Base-by-base conservation (phyloP, 1,140 invertebrate genomes). In the Brachionus asplanchnoidis region DNA sequence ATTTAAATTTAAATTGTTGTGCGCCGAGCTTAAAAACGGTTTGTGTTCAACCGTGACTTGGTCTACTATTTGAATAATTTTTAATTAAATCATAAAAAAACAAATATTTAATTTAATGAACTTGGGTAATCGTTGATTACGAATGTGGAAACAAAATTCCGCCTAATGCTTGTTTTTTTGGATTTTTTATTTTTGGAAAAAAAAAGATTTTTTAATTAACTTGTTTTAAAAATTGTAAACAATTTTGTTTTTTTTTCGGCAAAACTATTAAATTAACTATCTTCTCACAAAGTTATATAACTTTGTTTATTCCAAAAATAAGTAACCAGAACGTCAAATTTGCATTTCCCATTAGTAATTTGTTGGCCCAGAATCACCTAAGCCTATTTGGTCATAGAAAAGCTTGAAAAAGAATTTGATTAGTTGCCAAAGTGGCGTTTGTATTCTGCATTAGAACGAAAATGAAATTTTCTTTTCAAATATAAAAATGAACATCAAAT, bases 21-120 rank as follows among this genome's bases (percentile, higher is more conserved):
- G 28, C 28, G 42, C n/a, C 2, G n/a, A 40, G 36, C 42, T 73
- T 73, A 40, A 36, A 40, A 73, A 40, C 68, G 68, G 68, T 73
- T 42, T 42, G 14, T 40, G 20, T 73, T 73, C 68, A 73, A 73
- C 9, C 68, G 68, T 73, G 32, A 73, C 68, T 68, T n/a, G n/a
- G n/a, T n/a, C n/a, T 40, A 40, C 20, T 20, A 6, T 8, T 36
- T 12, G 68, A 40, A 73, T 20, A 73, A 42, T 40, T 40, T 40
- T 36, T 17, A 40, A 73, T 40, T 56, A 56, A 56, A 56, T 56
- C 53, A 36, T 73, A n/a, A 73, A 28, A 68, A 73, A 73, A 36
- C 32, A 73, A 40, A 32, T 68, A 68, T 68, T 68, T 68, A 20
- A 56, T 56, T 56, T 56, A 56, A 56, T 56, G 14, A 56, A 56